Base-by-base conservation (phyloP, 2,113 vertebrate species). In the Marmota flaviventris region DNA sequence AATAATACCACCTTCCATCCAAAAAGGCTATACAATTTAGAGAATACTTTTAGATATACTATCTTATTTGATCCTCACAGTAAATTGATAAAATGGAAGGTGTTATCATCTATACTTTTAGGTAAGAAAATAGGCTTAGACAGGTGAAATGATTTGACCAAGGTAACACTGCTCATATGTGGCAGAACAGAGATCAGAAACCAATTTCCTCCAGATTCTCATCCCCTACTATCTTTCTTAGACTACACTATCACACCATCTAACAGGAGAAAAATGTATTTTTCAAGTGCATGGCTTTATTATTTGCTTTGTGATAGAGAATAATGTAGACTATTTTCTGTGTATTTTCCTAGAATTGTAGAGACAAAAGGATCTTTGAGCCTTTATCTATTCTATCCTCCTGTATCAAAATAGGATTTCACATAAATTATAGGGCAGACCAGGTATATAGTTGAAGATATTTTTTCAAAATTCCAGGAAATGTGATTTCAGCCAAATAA, bases 161-260 rank as follows among this genome's bases (percentile, higher is more conserved):
- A 0, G 79, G 75, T 93, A 97, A 97, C 77, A 84, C 32, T 86
- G 2, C 18, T 81, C 95, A 29, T 91, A 4, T 25, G 20, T 91
- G 91, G 37, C 53, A 96, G 39, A 88, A 77, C 12, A 73, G 92
- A 96, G 77, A 89, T 70, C 45, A 98, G 83, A 98, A 77, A 32
- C 25, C 39, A 92, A 18, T 93, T 93, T 76, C 29, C 93, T 94
- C 76, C 93, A 58, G 13, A 97, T 95, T 93, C n/a, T 27, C 86
- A 96, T 85, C 77, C 96, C 78, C 73, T 94, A 70, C 72, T 94
- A 24, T 89, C 92, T 95, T 39, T 48, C 67, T 90, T 61, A 77
- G 2, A 82, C 53, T 79, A 4, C 61, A 20, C 27, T 22, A 77
- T 56, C 61, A 70, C 65, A 29, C 45, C 39, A 37, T 13, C n/a